Base-by-base conservation (phyloP, 1,140 invertebrate species). In the Trichomalopsis sarcophagae region DNA sequence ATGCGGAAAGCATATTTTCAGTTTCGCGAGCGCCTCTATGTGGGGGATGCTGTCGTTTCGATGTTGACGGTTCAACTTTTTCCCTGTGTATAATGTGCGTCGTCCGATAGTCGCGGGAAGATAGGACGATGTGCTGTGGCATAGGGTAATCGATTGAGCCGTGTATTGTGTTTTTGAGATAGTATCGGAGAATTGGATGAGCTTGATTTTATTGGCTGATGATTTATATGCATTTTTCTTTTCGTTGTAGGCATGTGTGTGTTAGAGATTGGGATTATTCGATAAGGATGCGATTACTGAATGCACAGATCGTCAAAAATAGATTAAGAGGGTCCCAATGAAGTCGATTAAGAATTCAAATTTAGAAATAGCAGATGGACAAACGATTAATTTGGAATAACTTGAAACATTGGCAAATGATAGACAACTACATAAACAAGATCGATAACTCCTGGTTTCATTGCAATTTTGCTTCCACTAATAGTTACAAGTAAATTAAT, bases 1-100 rank as follows among this genome's bases (percentile, higher is more conserved):
- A 74, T 27, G 40, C 36, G 69, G 68, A 81, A 81, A 81, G n/a
- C 69, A 47, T 30, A 23, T 81, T 81, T 81, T 71, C 78, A n/a
- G 13, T 68, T 80, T n/a, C 14, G 68, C 68, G 74, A n/a, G 74
- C 27, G 23, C 74, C 21, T n/a, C 36, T n/a, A 6, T 11, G 0
- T 21, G 14, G 74, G 40, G 21, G 10, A 23, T 3, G 40, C 7
- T 73, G 23, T 71, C 68, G 23, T 71, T 33, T 27, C 27, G 33
- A 4, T 36, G 23, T 69, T n/a, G 68, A n/a, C 68, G 11, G 68
- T n/a, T 27, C 0, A n/a, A 71, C 6, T 71, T 71, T 71, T 27
- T 71, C 68, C 17, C 13, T 13, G 0, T 69, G n/a, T 69, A 27
- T 69, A 27, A 1, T 27, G 27, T 11, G 9, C 68, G 55, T 7